phyloP scores from a whole-genome alignment of 2,113 vertebrate genomes.

The Synodontis membranacea region DNA sequence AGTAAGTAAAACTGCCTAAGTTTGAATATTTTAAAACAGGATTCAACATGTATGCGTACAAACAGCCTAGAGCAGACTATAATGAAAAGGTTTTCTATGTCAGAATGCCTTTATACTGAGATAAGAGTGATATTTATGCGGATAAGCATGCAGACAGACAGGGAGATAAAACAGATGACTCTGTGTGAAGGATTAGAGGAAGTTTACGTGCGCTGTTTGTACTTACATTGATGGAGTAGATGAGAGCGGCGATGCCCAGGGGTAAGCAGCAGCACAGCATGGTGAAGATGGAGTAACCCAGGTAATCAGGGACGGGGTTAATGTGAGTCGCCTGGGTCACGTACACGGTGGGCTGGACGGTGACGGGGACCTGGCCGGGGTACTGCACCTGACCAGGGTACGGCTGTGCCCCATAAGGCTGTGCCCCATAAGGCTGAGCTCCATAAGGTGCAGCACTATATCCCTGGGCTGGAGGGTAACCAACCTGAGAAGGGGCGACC shows the following conservation, averaged over 20 bases:
- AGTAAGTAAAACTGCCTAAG: no score
- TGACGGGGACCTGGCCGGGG: constrained; percentile 46
- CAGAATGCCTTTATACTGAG: background rate
- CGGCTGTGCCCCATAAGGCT: constrained; percentile 32
- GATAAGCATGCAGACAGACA: background rate
- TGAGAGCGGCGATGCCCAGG: constrained; percentile 67
- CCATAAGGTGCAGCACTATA: constrained; percentile 31
- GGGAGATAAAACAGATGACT: background rate
- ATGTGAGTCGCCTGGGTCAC: constrained; percentile 53
- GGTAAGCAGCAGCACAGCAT: constrained; percentile 78
- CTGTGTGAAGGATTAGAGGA: background rate
- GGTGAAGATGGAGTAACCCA: constrained; percentile 77
- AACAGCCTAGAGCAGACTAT: no score
- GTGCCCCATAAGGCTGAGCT: constrained; percentile 29
- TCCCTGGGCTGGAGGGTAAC: constrained; percentile 18
- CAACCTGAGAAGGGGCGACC: background rate
- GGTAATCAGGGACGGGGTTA: constrained; percentile 66
- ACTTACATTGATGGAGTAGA: constrained; percentile 48
- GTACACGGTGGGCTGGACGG: constrained; percentile 60
- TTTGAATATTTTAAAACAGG: background rate
- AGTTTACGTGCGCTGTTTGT: background rate
- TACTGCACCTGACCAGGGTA: background rate
- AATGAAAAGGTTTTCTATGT: no score
- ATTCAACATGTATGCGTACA: no score
- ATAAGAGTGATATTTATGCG: background rate